phyloP scores from a whole-genome alignment of 2,113 vertebrate species.

The Tachysurus fulvidraco region DNA sequence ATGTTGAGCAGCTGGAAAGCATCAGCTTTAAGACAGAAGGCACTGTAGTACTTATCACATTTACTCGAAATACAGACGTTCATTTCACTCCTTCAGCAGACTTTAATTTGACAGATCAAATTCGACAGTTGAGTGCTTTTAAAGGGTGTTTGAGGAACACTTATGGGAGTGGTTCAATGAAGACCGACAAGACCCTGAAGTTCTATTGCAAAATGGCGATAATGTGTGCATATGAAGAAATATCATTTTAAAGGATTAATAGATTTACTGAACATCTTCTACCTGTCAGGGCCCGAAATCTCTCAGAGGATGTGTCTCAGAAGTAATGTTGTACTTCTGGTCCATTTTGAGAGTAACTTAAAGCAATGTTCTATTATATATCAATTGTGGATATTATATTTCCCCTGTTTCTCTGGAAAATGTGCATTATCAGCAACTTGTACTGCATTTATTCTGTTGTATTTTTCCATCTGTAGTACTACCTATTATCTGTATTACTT shows the following conservation, averaged over 20 bases:
- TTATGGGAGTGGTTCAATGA: background rate
- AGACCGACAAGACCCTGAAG: background rate
- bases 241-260: background rate
- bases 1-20: constrained; percentile 31
- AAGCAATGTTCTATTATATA: background rate
- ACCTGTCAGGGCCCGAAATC: constrained; percentile 15
- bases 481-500: background rate
- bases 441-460: background rate
- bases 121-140: constrained; percentile 10
- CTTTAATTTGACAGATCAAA: constrained; percentile 35
- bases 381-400: background rate
- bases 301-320: constrained; percentile 24
- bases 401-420: background rate
- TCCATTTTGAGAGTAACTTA: background rate
- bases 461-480: background rate
- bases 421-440: background rate
- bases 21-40: constrained; percentile 20
- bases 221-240: background rate
- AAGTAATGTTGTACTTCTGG: constrained; percentile 9
- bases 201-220: background rate
- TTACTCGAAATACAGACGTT: constrained; percentile 26
- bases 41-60: constrained; percentile 32
- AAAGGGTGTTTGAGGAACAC: constrained; percentile 19
- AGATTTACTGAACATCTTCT: background rate
- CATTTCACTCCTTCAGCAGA: constrained; percentile 37